phyloP scores from a whole-genome alignment of 2,113 vertebrate genomes.

The Tenebrosternarchus preto region DNA sequence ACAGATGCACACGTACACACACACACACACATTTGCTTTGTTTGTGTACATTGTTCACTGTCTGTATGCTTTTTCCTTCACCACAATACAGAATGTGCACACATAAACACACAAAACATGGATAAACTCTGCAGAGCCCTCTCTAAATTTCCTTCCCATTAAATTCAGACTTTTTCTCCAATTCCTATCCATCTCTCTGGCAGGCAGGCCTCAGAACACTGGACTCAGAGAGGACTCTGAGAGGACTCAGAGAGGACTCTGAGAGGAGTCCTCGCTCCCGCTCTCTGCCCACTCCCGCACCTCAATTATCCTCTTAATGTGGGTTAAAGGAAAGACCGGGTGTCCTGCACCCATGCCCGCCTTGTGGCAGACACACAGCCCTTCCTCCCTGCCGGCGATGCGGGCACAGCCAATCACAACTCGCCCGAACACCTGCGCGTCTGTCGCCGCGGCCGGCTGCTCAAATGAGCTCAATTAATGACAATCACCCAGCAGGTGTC shows the following conservation, averaged over 20 bases:
- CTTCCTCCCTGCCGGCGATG: constrained; percentile 61
- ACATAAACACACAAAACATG: not conserved
- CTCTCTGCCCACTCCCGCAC: constrained; percentile 21
- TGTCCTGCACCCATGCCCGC: constrained; percentile 60
- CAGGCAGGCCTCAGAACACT: constrained; percentile 46
- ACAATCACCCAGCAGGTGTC: constrained; percentile 82
- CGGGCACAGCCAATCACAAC: constrained; percentile 73
- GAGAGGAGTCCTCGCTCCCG: constrained; percentile 63
- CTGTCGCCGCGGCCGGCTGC: constrained; percentile 73
- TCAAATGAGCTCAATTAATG: constrained; percentile 84
- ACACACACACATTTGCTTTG: constrained; percentile 35
- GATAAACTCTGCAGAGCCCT: not conserved
- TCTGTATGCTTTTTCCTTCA: too few species aligned
- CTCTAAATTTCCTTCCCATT: constrained; percentile 10
- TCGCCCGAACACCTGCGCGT: constrained; percentile 81
- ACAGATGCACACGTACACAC: not conserved
- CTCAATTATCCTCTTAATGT: constrained; percentile 73
- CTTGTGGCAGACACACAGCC: constrained; percentile 68
- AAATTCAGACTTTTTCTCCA: constrained; percentile 33
- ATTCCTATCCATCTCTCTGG: constrained; percentile 59
- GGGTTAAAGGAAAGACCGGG: constrained; percentile 75
- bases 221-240: constrained; percentile 59
- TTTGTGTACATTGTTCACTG: not conserved
- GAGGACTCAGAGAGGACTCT: too few species aligned
- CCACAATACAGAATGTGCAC: too few species aligned